A percentile compares a stretch with the other conserved stretches of the same genome.
These are phyloP conservation scores for Amazona vittata DNA, from an alignment of 2,113 vertebrate genomes.

Conservation along the genomic window DNA sequence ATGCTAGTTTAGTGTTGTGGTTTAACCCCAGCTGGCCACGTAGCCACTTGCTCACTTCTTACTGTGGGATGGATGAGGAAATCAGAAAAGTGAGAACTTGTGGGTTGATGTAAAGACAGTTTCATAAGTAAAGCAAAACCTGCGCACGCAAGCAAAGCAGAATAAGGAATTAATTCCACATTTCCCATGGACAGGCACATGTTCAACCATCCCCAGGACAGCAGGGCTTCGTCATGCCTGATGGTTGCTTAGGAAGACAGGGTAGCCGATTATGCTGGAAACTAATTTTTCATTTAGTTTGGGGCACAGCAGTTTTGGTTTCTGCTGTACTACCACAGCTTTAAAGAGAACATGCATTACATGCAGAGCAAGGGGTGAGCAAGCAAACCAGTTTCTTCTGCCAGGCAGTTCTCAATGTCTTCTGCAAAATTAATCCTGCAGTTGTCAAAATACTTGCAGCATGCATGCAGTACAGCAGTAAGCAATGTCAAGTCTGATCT, in stretches of 20 bases:
- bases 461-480: neutral
- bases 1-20: neutral
- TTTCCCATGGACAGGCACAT: neutral
- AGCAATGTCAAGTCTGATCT: neutral
- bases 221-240: neutral
- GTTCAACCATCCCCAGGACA: neutral
- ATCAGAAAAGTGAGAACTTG: neutral
- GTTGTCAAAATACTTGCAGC: neutral
- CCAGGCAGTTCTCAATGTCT: fast-evolving
- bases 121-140: neutral
- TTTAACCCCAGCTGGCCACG: neutral
- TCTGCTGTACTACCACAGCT: neutral
- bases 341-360: neutral
- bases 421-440: neutral
- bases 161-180: neutral
- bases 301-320: neutral
- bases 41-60: neutral
- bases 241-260: neutral
- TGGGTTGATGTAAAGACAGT: neutral
- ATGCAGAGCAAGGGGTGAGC: neutral
- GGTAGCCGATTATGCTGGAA: neutral
- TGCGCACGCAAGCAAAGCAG: neutral
- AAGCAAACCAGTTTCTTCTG: neutral
- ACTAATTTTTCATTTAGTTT: neutral
- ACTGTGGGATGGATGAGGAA: neutral